Conservation (phyloP, 1,140 invertebrate species). For the Odontomachus brunneus region DNA sequence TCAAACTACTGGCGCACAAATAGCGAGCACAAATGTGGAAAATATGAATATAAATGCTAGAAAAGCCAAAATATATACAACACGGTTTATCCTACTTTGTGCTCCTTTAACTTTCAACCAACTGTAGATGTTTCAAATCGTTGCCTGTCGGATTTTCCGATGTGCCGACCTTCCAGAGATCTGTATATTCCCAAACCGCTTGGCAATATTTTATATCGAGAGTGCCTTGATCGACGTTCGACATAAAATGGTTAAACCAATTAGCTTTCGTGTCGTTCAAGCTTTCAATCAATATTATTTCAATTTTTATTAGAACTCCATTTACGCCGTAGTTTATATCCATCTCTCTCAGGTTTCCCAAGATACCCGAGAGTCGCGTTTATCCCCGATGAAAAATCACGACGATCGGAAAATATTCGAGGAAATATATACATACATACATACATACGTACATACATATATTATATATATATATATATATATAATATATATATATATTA, state of each 20-base stretch:
- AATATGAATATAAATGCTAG: too few species aligned
- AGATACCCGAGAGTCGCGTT: slow-evolving; percentile 17
- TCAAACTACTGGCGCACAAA: too few species aligned
- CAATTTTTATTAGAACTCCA: slow-evolving; percentile 44
- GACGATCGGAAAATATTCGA: slow-evolving; percentile 43
- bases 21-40: too few species aligned
- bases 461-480: too few species aligned
- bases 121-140: slow-evolving; percentile 11
- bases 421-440: slow-evolving; percentile 6
- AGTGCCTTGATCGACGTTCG: slow-evolving; percentile 8
- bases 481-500: too few species aligned
- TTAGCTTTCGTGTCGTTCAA: slow-evolving; percentile 34
- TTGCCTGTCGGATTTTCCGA: slow-evolving; percentile 25
- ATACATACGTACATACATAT: too few species aligned
- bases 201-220: slow-evolving; percentile 41
- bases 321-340: slow-evolving; percentile 16
- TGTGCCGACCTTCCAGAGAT: not conserved
- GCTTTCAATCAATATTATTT: slow-evolving; percentile 44
- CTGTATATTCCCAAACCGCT: slow-evolving; percentile 24
- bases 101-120: slow-evolving; percentile 12
- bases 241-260: slow-evolving; percentile 39
- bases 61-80: not conserved
- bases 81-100: not conserved
- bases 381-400: slow-evolving; percentile 38
- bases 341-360: not conserved